Conservation (phyloP, 2,797 vertebrate genomes). For the Liparis tanakae region DNA sequence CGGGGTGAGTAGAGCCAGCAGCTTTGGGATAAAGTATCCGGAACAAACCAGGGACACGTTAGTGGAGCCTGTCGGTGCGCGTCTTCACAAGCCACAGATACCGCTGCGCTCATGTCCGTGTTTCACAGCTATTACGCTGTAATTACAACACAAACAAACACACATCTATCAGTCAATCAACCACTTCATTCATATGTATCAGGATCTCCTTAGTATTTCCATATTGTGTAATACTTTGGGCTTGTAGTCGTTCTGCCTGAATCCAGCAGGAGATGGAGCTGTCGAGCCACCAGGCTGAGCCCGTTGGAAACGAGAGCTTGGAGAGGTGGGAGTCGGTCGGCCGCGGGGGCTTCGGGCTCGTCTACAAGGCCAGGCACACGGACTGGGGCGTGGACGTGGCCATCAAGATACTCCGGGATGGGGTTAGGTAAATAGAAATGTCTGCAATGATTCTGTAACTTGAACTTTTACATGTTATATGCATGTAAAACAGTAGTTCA, state of each 20-base stretch:
- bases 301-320: conserved; percentile 42
- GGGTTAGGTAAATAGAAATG: conserved; percentile 58
- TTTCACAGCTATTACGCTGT: neutral
- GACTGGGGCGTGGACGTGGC: conserved; percentile 62
- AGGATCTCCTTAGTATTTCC: neutral
- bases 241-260: neutral
- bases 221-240: neutral
- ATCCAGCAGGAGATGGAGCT: conserved; percentile 56
- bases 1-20: conserved; percentile 30
- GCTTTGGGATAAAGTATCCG: neutral
- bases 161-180: neutral
- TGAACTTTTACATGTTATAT: neutral
- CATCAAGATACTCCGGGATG: conserved; percentile 67
- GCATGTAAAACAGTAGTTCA: neutral
- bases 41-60: neutral
- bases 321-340: conserved; percentile 42
- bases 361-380: conserved; percentile 71
- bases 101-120: neutral
- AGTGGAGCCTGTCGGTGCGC: neutral
- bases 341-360: conserved; percentile 73
- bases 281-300: neutral
- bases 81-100: neutral
- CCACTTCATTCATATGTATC: neutral
- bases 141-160: neutral
- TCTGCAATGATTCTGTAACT: neutral